These are phyloP conservation scores for honey bee (Apis mellifera) DNA, from an alignment of 1,140 invertebrate genomes.

Conservation along the genomic window Amel_HAv3.1 CM009945.2:7808001-7808500, in stretches of 20 bases:
- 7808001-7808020: no score
- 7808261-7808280: conserved; percentile 57
- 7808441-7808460: neutral
- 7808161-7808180: conserved; percentile 35
- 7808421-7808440: neutral
- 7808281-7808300: conserved; percentile 33
- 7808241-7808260: conserved; percentile 66
- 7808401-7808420: neutral
- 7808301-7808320: conserved; percentile 6
- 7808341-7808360: neutral
- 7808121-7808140: conserved; percentile 40
- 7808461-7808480: neutral
- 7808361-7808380: neutral
- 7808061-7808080: neutral
- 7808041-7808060: no score
- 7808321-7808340: neutral
- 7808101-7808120: neutral
- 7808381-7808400: neutral
- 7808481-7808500: conserved; percentile 20
- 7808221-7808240: conserved; percentile 79
- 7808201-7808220: conserved; percentile 60
- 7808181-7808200: conserved; percentile 65
- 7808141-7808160: conserved; percentile 38
- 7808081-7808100: conserved; percentile 7
- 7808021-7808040: no score